Percentiles rank a stretch among this genome's conserved stretches.
phyloP scores from a whole-genome alignment of 2,797 vertebrate species.

The Paramormyrops hopkinsi region DNA sequence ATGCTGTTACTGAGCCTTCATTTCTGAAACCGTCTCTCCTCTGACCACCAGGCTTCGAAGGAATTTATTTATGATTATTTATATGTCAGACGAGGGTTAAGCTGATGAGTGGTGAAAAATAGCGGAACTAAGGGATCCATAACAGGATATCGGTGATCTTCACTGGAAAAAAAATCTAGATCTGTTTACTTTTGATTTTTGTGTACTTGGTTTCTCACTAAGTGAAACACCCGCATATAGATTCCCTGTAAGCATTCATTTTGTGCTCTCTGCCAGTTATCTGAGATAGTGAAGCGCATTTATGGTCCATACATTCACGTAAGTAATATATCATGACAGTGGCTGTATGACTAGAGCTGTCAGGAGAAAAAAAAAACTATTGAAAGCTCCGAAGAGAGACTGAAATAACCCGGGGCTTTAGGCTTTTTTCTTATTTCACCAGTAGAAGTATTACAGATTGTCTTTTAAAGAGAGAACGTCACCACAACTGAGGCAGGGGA shows the following conservation, averaged over 20 bases:
- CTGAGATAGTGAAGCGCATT: no score
- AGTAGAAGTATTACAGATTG: neutral
- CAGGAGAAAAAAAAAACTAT: neutral
- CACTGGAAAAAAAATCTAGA: neutral
- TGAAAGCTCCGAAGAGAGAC: neutral
- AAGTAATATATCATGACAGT: neutral
- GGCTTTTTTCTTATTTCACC: neutral
- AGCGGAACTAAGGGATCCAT: neutral
- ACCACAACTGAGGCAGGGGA: neutral
- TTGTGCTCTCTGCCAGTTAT: neutral
- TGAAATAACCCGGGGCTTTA: neutral
- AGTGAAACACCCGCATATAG: neutral
- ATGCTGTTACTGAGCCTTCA: slow-evolving; percentile 65
- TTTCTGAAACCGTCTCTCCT: slow-evolving; percentile 57
- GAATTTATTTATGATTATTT: neutral
- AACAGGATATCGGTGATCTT: neutral
- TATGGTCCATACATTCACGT: neutral
- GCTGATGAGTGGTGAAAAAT: neutral
- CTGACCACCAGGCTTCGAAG: slow-evolving; percentile 47
- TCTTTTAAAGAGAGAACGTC: slow-evolving; percentile 1
- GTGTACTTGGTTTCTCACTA: neutral
- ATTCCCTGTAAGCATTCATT: neutral
- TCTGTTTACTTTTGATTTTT: neutral
- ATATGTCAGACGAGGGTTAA: neutral
- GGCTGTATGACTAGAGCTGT: neutral